Percentiles rank a stretch among this genome's conserved stretches.
These are phyloP conservation scores for Acrocera orbiculus DNA, from an alignment of 2,888 invertebrate species.

Conservation along the genomic window DNA sequence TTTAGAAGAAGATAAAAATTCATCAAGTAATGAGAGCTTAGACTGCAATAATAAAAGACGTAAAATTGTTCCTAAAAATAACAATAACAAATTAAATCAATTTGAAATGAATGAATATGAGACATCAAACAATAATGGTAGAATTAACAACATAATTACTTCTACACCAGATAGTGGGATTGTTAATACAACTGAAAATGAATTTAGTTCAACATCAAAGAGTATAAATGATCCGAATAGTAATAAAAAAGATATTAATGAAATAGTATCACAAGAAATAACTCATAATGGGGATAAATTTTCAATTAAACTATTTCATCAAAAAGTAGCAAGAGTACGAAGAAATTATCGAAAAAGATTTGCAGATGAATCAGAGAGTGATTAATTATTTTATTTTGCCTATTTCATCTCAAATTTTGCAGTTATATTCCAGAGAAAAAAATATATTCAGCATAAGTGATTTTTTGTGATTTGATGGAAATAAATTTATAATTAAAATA, in stretches of 20 bases:
- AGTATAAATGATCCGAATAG: conserved; percentile 2
- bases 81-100: neutral
- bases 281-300: conserved; percentile 13
- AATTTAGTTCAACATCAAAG: conserved; percentile 13
- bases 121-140: conserved; percentile 9
- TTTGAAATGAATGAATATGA: conserved; percentile 5
- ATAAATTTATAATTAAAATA: too few species aligned
- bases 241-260: conserved; percentile 7
- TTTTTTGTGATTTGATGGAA: too few species aligned
- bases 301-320: conserved; percentile 22
- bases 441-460: too few species aligned
- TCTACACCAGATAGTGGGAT: conserved; percentile 22
- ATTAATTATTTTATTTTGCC: conserved; percentile 23
- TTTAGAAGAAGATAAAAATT: conserved; percentile 15
- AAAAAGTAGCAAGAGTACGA: conserved; percentile 42
- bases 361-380: conserved; percentile 43
- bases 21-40: conserved; percentile 12
- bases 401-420: too few species aligned
- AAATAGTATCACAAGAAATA: conserved; percentile 1
- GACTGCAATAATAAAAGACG: conserved; percentile 11
- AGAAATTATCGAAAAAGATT: conserved; percentile 45
- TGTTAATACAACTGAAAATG: conserved; percentile 10
- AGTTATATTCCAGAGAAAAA: too few species aligned
- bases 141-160: conserved; percentile 9
- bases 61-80: conserved; percentile 8